These are phyloP conservation scores for Okapia johnstoni DNA, from an alignment of 2,113 vertebrate species.

Conservation along the genomic window DNA sequence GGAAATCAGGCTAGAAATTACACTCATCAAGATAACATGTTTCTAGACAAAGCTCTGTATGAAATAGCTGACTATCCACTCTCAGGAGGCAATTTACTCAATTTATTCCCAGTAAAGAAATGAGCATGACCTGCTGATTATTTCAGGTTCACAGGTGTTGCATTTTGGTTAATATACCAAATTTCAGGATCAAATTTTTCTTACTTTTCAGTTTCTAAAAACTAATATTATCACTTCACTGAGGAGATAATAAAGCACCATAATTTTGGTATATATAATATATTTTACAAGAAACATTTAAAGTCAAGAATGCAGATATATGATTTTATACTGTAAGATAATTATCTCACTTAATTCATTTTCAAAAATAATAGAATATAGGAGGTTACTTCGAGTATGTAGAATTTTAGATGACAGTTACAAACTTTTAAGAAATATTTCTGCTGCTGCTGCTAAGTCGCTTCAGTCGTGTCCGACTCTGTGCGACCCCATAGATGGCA, in stretches of 20 bases:
- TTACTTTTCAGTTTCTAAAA: neutral
- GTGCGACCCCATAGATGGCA: no score
- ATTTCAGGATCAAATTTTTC: neutral
- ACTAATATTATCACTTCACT: neutral
- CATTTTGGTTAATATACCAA: neutral
- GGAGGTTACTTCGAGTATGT: neutral
- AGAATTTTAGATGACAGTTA: neutral
- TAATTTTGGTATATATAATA: neutral
- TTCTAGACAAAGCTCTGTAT: neutral
- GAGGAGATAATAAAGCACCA: neutral
- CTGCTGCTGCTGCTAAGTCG: no score
- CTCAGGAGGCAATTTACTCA: neutral
- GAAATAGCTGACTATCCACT: neutral
- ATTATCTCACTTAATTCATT: neutral
- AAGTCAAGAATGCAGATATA: neutral
- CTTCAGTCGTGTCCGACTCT: no score
- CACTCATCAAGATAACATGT: neutral
- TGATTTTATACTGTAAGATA: neutral
- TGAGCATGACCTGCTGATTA: neutral
- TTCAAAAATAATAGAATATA: neutral
- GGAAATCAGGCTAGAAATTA: neutral
- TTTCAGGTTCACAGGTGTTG: neutral
- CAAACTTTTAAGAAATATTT: neutral
- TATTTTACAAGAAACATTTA: neutral
- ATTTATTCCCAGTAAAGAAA: neutral